phyloP scores from a whole-genome alignment of 1,140 invertebrate species.

The Oscheius sp. region DNA sequence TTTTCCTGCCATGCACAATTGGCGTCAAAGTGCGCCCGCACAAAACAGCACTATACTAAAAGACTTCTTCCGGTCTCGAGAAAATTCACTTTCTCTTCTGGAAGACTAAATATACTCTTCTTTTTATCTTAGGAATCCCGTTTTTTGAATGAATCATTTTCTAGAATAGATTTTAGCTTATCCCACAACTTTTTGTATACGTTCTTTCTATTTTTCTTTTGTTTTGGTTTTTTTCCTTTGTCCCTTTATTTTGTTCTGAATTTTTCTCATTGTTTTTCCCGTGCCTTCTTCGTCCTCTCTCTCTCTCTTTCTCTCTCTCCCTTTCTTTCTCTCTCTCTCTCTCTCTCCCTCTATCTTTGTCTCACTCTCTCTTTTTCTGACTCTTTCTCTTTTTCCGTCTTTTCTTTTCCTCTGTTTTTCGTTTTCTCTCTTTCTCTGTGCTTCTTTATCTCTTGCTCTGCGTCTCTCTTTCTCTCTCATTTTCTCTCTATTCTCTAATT shows the following conservation, averaged over 20 bases:
- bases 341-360: no score
- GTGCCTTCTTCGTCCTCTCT: background rate
- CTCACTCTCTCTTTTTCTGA: no score
- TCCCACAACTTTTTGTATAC: background rate
- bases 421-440: no score
- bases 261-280: background rate
- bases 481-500: background rate
- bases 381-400: no score
- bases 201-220: background rate
- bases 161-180: background rate
- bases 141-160: background rate
- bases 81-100: background rate
- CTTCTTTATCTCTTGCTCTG: no score
- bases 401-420: no score
- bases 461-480: background rate
- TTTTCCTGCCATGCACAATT: slow-evolving; percentile 13
- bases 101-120: background rate
- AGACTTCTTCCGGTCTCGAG: background rate
- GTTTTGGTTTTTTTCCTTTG: background rate
- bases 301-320: no score
- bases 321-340: no score
- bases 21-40: slow-evolving; percentile 6
- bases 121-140: no score
- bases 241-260: background rate
- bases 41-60: slow-evolving; percentile 10